phyloP scores from a whole-genome alignment of 2,888 invertebrate genomes.

The Erynnis tages region DNA sequence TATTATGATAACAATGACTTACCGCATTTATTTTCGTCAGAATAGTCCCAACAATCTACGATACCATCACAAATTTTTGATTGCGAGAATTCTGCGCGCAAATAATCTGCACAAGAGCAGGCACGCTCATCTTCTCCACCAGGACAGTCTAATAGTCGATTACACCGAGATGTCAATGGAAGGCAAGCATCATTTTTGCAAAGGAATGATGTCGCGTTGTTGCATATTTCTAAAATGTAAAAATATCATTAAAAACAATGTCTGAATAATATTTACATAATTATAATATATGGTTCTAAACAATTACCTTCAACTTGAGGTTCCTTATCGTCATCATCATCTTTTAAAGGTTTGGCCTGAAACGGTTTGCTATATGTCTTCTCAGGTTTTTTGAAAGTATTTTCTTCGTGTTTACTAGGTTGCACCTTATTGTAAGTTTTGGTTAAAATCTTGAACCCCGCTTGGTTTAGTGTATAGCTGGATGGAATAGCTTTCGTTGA shows the following conservation, averaged over 20 bases:
- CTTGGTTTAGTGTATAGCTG: constrained; percentile 83
- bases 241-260: not conserved
- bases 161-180: constrained; percentile 84
- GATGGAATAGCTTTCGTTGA: constrained; percentile 83
- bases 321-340: constrained; percentile 49
- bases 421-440: constrained; percentile 83
- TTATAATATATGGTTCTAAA: not conserved
- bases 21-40: constrained; percentile 90
- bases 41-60: constrained; percentile 90
- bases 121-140: constrained; percentile 87
- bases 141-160: constrained; percentile 85
- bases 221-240: constrained; percentile 58
- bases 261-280: not conserved
- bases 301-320: constrained; percentile 49
- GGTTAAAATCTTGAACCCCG: constrained; percentile 84
- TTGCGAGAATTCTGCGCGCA: constrained; percentile 85
- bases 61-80: constrained; percentile 90
- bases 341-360: constrained; percentile 50
- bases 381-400: constrained; percentile 61
- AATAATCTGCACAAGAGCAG: constrained; percentile 89
- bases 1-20: constrained; percentile 44
- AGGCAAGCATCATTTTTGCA: constrained; percentile 85
- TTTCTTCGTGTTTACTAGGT: constrained; percentile 69
- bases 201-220: constrained; percentile 76
- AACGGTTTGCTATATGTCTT: constrained; percentile 57